These are phyloP conservation scores for Hanleya hanleyi DNA, from an alignment of 2,888 invertebrate species.

Conservation along the genomic window DNA sequence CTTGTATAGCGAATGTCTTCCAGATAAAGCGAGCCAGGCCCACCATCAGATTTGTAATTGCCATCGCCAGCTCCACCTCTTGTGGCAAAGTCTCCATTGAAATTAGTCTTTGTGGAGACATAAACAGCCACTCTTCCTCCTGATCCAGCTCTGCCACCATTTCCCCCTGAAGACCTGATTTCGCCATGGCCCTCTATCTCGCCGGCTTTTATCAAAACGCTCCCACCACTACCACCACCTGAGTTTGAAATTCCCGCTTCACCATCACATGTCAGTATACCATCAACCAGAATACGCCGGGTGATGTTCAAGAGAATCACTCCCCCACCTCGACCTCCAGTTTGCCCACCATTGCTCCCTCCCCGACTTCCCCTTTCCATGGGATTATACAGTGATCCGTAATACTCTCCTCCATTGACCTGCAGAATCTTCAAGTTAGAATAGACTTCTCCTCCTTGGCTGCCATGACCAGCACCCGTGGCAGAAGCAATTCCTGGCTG, in stretches of 20 bases:
- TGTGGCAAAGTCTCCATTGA: conserved; percentile 42
- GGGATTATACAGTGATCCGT: conserved; percentile 48
- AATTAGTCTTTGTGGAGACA: conserved; percentile 43
- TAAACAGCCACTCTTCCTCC: conserved; percentile 54
- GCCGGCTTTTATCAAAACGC: conserved; percentile 39
- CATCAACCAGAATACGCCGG: conserved; percentile 44
- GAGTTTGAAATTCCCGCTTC: conserved; percentile 25
- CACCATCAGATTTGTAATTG: conserved; percentile 43
- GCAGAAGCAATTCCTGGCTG: conserved; percentile 18
- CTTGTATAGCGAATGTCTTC: conserved; percentile 46
- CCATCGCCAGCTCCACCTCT: conserved; percentile 46
- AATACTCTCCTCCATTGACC: conserved; percentile 44
- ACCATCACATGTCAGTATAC: conserved; percentile 35
- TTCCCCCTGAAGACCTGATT: conserved; percentile 44
- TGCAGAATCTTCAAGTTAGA: conserved; percentile 17
- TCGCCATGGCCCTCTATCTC: conserved; percentile 53
- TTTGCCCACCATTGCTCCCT: conserved; percentile 27
- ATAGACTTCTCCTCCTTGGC: conserved; percentile 47
- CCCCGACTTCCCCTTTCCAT: conserved; percentile 46
- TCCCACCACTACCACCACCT: conserved; percentile 59
- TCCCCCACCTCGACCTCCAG: conserved; percentile 49
- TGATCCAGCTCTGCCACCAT: conserved; percentile 49
- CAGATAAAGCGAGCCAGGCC: conserved; percentile 54
- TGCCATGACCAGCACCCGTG: conserved; percentile 57
- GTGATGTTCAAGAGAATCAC: conserved; percentile 43